A percentile compares a stretch with the other conserved stretches of the same genome.
Evolutionary conservation across 2,113 vertebrate species (phyloP).

Genomic region (Strix uralensis): DNA sequence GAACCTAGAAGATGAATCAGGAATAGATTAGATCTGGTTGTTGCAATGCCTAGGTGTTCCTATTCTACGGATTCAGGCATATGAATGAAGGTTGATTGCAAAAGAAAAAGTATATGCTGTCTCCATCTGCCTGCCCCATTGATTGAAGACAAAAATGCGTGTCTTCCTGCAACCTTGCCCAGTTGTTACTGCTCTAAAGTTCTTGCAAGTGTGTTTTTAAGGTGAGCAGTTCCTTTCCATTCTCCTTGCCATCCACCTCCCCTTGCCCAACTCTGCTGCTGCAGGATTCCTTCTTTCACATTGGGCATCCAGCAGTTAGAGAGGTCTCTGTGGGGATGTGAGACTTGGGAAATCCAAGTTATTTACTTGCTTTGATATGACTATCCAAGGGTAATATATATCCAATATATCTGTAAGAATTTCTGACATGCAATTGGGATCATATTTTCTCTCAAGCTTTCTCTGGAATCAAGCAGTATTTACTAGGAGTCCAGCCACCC

Average conservation of each 20-base stretch:
- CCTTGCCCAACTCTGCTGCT: neutral
- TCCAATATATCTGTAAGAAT: neutral
- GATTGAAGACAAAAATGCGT: neutral
- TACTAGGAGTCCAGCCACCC: neutral
- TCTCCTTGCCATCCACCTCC: neutral
- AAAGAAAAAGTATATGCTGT: neutral
- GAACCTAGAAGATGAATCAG: constrained; percentile 12
- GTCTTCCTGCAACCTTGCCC: neutral
- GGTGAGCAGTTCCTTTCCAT: neutral
- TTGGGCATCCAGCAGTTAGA: neutral
- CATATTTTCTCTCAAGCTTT: neutral
- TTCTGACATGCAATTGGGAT: neutral
- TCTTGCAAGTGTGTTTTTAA: neutral
- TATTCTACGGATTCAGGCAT: neutral
- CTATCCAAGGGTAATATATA: neutral
- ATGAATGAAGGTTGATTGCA: neutral
- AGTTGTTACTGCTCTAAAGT: neutral
- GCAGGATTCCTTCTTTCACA: neutral
- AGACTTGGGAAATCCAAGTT: neutral
- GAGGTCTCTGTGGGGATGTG: neutral
- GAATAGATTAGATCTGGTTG: neutral
- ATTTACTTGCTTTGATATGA: neutral
- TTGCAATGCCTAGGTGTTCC: neutral
- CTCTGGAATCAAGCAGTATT: neutral
- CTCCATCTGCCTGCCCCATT: neutral